A percentile compares a stretch with the other conserved stretches of the same genome.
phyloP scores from a whole-genome alignment of 2,888 invertebrate species.

The Euzophera pinguis region DNA sequence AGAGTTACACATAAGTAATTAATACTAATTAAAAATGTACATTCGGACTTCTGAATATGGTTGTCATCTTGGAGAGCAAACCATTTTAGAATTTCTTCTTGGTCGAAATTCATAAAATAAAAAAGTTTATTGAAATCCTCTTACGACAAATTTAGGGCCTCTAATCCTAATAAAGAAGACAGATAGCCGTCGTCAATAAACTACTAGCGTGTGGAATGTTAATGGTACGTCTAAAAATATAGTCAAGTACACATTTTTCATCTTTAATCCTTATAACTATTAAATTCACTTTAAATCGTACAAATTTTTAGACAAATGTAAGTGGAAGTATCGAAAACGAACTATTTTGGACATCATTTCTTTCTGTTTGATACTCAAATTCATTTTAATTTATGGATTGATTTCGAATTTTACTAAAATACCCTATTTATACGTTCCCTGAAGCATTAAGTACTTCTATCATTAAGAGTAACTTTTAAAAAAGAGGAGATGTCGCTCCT shows the following conservation, averaged over 20 bases:
- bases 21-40: too few species aligned
- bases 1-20: too few species aligned
- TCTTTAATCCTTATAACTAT: not conserved
- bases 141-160: constrained; percentile 13
- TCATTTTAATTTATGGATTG: constrained; percentile 47
- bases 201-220: constrained; percentile 51
- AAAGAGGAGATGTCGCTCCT: too few species aligned
- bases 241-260: not conserved
- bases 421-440: not conserved
- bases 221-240: constrained; percentile 40
- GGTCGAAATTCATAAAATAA: not conserved
- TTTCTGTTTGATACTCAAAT: constrained; percentile 38
- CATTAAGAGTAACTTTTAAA: too few species aligned
- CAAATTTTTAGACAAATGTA: not conserved
- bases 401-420: constrained; percentile 20
- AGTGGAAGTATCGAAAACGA: too few species aligned
- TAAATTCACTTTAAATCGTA: not conserved
- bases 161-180: constrained; percentile 36
- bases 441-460: not conserved
- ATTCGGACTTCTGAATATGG: too few species aligned
- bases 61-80: too few species aligned
- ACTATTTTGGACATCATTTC: not conserved
- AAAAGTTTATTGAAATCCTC: constrained; percentile 9
- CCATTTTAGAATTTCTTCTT: too few species aligned
- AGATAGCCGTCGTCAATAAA: constrained; percentile 29